These are phyloP conservation scores for Ianthella basta DNA, from an alignment of 37 sponge, comb jelly and placozoan genomes.

Conservation along the genomic window DNA sequence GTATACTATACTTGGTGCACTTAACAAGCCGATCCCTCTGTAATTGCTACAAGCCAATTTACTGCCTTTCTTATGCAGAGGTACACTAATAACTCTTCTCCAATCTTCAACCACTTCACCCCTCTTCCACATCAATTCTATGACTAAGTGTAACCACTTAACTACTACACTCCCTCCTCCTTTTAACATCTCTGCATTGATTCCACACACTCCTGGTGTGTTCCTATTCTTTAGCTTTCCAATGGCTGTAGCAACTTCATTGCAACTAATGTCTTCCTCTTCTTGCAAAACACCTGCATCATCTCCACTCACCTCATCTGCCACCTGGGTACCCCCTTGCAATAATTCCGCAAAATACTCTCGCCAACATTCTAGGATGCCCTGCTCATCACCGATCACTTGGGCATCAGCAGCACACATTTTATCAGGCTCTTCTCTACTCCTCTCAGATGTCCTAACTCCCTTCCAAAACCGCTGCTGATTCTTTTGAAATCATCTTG, in stretches of 20 bases:
- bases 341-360: background rate
- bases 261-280: background rate
- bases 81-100: background rate
- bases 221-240: background rate
- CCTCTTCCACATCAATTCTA: background rate
- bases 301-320: background rate
- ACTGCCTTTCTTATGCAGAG: background rate
- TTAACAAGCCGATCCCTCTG: background rate
- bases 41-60: background rate
- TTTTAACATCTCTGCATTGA: constrained; percentile 14
- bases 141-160: background rate
- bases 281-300: background rate
- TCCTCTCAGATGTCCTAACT: background rate
- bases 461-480: no score
- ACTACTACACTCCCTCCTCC: background rate
- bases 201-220: constrained; percentile 1
- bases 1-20: background rate
- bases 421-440: background rate
- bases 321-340: background rate
- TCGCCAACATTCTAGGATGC: background rate
- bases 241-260: background rate
- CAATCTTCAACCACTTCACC: background rate
- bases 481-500: no score
- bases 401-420: background rate
- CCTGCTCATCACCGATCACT: background rate